phyloP scores from a whole-genome alignment of 2,888 invertebrate species.

The Tinea trinotella region DNA sequence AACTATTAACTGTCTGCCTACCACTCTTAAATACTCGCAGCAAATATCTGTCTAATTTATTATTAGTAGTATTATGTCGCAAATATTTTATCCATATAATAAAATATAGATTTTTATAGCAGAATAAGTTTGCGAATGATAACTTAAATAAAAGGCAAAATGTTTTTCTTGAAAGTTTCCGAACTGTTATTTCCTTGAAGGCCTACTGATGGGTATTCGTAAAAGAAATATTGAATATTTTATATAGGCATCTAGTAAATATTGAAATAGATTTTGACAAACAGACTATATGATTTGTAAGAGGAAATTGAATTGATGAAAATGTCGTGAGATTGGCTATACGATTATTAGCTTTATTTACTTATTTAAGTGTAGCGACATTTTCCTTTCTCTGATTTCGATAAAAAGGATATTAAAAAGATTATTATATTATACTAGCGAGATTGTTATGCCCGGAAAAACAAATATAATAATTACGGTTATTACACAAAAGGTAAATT shows the following conservation, averaged over 20 bases:
- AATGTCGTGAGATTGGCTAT: constrained; percentile 1
- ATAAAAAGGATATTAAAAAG: too few species aligned
- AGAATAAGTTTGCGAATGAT: neutral
- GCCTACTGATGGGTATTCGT: constrained; percentile 3
- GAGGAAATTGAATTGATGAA: constrained; percentile 16
- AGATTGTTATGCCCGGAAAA: too few species aligned
- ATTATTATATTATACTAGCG: too few species aligned
- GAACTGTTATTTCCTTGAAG: constrained; percentile 11
- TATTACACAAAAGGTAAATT: neutral
- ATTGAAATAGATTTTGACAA: constrained; percentile 19
- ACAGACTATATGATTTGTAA: constrained; percentile 14
- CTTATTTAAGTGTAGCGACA: neutral
- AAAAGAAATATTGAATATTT: constrained; percentile 20
- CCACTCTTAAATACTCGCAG: too few species aligned
- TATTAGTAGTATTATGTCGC: too few species aligned
- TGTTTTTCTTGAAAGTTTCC: neutral
- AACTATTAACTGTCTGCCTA: too few species aligned
- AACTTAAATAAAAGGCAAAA: constrained; percentile 12
- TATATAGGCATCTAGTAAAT: constrained; percentile 16
- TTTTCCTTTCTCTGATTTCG: too few species aligned
- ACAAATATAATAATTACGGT: too few species aligned
- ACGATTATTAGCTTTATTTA: constrained; percentile 5
- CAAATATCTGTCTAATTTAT: too few species aligned
- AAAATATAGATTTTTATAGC: neutral
- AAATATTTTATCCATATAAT: neutral